A percentile compares a stretch with the other conserved stretches of the same genome.
phyloP scores from a whole-genome alignment of 2,113 vertebrate genomes.

The Butastur rufipennis region DNA sequence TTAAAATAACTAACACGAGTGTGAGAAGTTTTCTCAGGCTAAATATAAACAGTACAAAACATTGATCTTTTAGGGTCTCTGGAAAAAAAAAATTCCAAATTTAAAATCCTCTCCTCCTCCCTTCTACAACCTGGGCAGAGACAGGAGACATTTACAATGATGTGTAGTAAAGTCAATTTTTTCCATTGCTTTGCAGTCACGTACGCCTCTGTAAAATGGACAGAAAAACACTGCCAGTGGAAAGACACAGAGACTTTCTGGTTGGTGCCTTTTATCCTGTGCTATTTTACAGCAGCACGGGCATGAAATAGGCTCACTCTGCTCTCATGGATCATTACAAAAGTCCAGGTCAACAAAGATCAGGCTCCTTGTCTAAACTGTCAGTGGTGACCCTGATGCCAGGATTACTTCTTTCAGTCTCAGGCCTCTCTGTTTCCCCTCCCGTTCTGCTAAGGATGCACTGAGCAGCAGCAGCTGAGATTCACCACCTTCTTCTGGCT shows the following conservation, averaged over 20 bases:
- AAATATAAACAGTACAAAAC: background rate
- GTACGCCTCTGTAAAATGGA: background rate
- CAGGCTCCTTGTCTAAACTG: background rate
- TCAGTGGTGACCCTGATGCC: background rate
- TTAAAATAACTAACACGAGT: background rate
- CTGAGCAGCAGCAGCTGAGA: background rate
- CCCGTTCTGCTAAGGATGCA: background rate
- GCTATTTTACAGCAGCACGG: background rate
- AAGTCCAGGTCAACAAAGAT: background rate
- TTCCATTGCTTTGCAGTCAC: background rate
- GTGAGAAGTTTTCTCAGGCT: background rate
- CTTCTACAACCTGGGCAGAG: background rate
- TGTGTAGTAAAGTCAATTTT: background rate
- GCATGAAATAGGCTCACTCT: background rate
- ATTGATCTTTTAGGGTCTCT: background rate
- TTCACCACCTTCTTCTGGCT: background rate
- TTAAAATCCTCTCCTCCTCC: background rate
- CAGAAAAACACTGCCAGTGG: background rate
- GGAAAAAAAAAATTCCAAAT: background rate
- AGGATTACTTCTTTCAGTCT: background rate
- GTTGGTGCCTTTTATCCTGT: background rate
- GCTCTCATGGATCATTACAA: background rate
- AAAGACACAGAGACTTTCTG: background rate
- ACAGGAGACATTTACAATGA: background rate
- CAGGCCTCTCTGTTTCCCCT: background rate